Evolutionary conservation across 2,797 vertebrate genomes (phyloP), one percentile per base, ranked within the genome.

Genomic region (Eidolon dupreanum): DNA sequence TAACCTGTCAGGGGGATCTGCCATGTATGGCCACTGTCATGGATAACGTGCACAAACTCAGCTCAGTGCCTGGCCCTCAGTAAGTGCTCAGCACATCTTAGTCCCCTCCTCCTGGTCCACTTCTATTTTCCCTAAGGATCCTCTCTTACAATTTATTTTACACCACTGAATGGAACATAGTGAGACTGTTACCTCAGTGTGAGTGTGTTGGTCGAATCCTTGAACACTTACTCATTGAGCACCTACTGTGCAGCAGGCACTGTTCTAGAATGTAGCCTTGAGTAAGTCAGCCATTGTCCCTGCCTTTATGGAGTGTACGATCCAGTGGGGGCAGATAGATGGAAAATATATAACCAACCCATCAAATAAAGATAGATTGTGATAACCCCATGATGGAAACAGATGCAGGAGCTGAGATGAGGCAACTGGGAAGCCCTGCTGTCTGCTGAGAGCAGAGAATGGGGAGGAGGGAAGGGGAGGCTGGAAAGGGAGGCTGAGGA

Each of bases 401-500:
- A 41, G 74, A 38, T 0, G 6, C 85, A 24, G 38, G 68, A 63
- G 59, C 26, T n/a, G 70, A 66, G 70, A 28, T 3, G 20, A 51
- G 31, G 38, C 6, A 4, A 17, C 68, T 70, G 28, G 4, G 66
- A 43, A 92, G 33, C 16, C 20, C 55, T n/a, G 24, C 28, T 41
- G 38, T 36, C 57, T 71, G n/a, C 33, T 19, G 51, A 41, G 41
- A 43, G 10, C 33, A 66, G 33, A 59, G 73, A 70, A 65, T 49
- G 31, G 33, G 41, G 31, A 79, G 68, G 68, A 51, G 83, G 55
- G 11, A 24, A 12, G 20, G n/a, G 31, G 6, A 92, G 59, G 49
- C 49, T 63, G 0, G 49, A 46, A 70, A 79, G 71, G 75, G 84
- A 96, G 88, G 70, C 77, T 63, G 91, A 93, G 74, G 68, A 66